Evolutionary conservation across 2,113 vertebrate species (phyloP), one percentile per base, ranked within the genome.

Genomic region (Caloenas nicobarica): DNA sequence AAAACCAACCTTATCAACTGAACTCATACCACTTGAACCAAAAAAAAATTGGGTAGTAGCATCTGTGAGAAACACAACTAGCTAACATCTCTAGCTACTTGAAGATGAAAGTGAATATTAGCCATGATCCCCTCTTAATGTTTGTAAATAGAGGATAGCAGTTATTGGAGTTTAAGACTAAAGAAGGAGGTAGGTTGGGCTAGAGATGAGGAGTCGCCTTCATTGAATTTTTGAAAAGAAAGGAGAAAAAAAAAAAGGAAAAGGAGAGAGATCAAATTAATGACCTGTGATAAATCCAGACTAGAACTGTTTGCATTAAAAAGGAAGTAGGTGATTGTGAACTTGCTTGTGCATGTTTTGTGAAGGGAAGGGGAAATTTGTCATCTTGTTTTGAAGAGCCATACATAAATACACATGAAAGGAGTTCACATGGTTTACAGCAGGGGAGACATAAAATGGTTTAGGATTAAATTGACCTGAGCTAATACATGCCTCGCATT

Each of bases 281-380:
- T 94, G 93, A 93, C 88, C 84, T 97, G 95, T 91, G 95, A 96
- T 96, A 97, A 97, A 98, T 97, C 89, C 80, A 86, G 95, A 96
- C 84, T 86, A 85, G 68, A 94, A 81, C 54, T 94, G 78, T 94
- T 96, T 93, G 84, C 89, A 95, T 94, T 94, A 94, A 95, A 96
- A 97, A 96, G 96, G 88, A 94, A 97, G 95, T 93, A 94, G 81
- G 88, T 94, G 88, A 93, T 95, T 96, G 76, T 93, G 86, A 95
- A 94, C 81, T 97, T 89, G 44, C 88, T 96, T 96, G 81, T 94
- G 88, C n/a, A 7, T 96, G n/a, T 44, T 84, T 96, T 96, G 86
- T 94, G 73, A 95, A 97, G 86, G 82, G 46, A 97, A 96, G 51
- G 58, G 89, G 89, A 97, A 97, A 95, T 96, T 91, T 97, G 94